A percentile compares a stretch with the other conserved stretches of the same genome.
These are phyloP conservation scores for Triplophysa bombifrons DNA, from an alignment of 2,797 vertebrate species.

Conservation along the genomic window DNA sequence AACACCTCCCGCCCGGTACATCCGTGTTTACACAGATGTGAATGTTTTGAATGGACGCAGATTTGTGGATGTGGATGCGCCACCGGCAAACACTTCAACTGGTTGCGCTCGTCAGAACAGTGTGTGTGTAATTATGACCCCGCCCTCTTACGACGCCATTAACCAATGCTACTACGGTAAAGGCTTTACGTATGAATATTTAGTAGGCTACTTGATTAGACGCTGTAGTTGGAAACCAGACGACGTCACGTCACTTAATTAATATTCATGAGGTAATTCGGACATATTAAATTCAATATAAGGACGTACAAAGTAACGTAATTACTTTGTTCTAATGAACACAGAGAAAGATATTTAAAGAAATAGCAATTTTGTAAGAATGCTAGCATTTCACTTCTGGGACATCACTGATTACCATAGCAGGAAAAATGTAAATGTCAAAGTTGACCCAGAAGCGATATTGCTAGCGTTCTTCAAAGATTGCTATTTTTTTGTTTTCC, in stretches of 20 bases:
- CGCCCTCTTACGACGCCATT: not conserved
- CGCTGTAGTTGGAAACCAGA: not conserved
- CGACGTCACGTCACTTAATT: not conserved
- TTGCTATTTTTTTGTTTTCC: too few species aligned
- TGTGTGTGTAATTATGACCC: constrained; percentile 8
- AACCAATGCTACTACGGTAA: constrained; percentile 19
- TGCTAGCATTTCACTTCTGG: too few species aligned
- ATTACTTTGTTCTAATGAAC: too few species aligned
- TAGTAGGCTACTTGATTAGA: not conserved
- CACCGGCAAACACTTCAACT: constrained; percentile 10
- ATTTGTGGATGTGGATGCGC: constrained; percentile 11
- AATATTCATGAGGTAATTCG: not conserved
- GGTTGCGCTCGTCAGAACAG: not conserved
- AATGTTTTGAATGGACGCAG: constrained; percentile 13
- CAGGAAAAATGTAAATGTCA: too few species aligned
- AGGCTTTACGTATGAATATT: constrained; percentile 20
- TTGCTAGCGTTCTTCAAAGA: too few species aligned
- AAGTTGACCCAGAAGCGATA: too few species aligned
- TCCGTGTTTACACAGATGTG: constrained; percentile 3
- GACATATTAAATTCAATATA: not conserved
- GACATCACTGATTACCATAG: too few species aligned
- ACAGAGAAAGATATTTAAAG: too few species aligned
- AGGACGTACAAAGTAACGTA: not conserved
- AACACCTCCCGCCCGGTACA: not conserved
- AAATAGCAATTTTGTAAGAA: too few species aligned